A percentile compares a stretch with the other conserved stretches of the same genome.
Evolutionary conservation across 2,113 vertebrate genomes (phyloP).

Genomic region (Siphamia tubifer): DNA sequence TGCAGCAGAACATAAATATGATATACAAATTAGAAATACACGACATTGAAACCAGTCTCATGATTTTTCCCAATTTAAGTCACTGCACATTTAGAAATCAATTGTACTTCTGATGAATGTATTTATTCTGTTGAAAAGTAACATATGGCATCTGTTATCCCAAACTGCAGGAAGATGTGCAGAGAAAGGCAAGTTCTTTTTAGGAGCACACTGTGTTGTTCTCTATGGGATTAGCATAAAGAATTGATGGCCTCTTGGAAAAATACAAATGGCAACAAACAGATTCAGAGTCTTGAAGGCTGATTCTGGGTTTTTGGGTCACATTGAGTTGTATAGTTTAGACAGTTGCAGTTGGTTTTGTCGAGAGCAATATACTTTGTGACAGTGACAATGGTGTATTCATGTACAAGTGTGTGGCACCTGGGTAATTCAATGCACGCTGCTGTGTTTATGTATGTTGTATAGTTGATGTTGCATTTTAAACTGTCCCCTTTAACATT

Average conservation of each 20-base stretch:
- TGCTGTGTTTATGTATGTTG: neutral
- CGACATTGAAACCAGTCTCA: too few relatives aligned
- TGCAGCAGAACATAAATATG: neutral
- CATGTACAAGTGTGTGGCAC: neutral
- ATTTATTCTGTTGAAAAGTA: slow-evolving; percentile 16
- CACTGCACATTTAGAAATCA: neutral
- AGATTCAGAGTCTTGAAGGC: slow-evolving; percentile 4
- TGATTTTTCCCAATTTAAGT: neutral
- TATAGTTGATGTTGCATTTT: neutral
- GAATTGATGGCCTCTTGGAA: slow-evolving; percentile 66
- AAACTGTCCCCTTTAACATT: neutral
- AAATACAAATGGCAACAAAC: slow-evolving; percentile 58
- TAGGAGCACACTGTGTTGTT: slow-evolving; percentile 42
- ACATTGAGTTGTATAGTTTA: neutral
- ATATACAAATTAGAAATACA: too few relatives aligned
- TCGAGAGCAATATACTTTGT: neutral
- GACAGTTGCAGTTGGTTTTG: neutral
- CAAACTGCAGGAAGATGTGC: slow-evolving; percentile 37
- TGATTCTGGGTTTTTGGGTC: neutral
- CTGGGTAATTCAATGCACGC: neutral
- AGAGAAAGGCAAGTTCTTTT: slow-evolving; percentile 46
- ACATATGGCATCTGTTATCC: slow-evolving; percentile 32
- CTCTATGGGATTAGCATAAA: slow-evolving; percentile 55
- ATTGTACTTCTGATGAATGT: neutral
- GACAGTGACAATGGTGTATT: neutral